Evolutionary conservation across 1,140 invertebrate species (phyloP).

Genomic region (Papilio glaucus): DNA sequence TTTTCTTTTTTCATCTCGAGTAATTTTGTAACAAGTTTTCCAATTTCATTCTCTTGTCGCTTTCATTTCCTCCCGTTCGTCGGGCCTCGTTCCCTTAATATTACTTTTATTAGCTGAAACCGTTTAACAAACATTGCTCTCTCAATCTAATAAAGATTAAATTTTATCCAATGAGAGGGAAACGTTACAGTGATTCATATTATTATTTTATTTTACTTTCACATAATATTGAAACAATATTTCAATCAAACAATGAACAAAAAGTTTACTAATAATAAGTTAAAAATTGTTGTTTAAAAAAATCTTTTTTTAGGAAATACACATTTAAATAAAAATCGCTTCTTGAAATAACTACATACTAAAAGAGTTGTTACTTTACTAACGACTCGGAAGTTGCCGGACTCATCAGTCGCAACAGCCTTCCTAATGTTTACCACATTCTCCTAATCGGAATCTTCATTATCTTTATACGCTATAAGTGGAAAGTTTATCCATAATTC

Average conservation of each 20-base stretch:
- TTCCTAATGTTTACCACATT: constrained; percentile 60
- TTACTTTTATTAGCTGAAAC: constrained; percentile 82
- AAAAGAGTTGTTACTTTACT: neutral
- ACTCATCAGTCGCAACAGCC: constrained; percentile 41
- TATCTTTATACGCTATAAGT: constrained; percentile 72
- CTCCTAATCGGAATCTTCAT: constrained; percentile 77
- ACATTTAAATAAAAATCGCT: no score
- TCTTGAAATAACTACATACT: no score
- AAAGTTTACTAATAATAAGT: no score
- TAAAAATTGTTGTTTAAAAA: no score
- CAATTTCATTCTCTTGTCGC: constrained; percentile 82
- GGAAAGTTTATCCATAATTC: constrained; percentile 79
- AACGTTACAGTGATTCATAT: neutral
- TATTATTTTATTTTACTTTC: neutral
- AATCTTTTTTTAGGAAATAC: no score
- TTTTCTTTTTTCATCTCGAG: constrained; percentile 80
- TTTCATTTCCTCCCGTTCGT: constrained; percentile 78
- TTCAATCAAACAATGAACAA: no score
- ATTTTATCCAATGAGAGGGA: constrained; percentile 46
- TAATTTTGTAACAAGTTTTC: constrained; percentile 83
- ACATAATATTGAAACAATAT: no score
- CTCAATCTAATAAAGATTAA: constrained; percentile 72
- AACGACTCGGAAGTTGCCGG: constrained; percentile 40
- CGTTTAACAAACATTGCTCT: constrained; percentile 81
- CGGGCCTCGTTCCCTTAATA: constrained; percentile 71